phyloP scores from a whole-genome alignment of 2,113 vertebrate genomes.

The Chunga burmeisteri region DNA sequence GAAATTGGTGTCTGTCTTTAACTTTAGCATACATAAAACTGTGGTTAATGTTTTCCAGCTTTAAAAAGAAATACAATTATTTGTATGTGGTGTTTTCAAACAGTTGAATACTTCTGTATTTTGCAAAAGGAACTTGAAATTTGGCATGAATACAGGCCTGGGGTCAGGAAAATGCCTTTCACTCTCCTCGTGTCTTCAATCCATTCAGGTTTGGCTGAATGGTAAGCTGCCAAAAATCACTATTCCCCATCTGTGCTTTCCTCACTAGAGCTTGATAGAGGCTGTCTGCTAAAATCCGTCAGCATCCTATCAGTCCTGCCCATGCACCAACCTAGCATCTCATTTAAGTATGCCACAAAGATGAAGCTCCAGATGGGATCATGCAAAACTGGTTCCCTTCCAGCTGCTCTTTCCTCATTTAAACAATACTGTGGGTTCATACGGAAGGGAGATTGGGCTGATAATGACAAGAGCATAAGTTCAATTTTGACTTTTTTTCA shows the following conservation, averaged over 20 bases:
- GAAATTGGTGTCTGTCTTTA: neutral
- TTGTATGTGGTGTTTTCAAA: neutral
- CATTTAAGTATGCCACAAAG: conserved; percentile 16
- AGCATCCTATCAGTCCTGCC: conserved; percentile 34
- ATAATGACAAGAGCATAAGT: conserved; percentile 9
- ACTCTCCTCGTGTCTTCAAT: neutral
- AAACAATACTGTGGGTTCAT: conserved; percentile 27
- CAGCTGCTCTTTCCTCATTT: conserved; percentile 49
- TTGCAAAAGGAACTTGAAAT: neutral
- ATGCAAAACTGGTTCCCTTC: conserved; percentile 33
- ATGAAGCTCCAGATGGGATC: conserved; percentile 57
- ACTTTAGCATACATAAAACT: neutral
- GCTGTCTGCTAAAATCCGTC: conserved; percentile 33
- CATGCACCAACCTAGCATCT: conserved; percentile 17
- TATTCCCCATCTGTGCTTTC: conserved; percentile 44
- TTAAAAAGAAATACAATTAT: neutral
- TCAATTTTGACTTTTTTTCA: neutral
- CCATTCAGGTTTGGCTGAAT: conserved; percentile 5
- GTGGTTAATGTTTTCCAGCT: neutral
- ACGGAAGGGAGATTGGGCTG: neutral
- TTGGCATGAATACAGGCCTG: neutral
- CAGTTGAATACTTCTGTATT: neutral
- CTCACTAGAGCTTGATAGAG: conserved; percentile 20
- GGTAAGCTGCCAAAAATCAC: conserved; percentile 27
- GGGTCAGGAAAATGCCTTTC: conserved; percentile 7